Evolutionary conservation across 2,888 invertebrate genomes (phyloP).

Genomic region (Meloe dianella): DNA sequence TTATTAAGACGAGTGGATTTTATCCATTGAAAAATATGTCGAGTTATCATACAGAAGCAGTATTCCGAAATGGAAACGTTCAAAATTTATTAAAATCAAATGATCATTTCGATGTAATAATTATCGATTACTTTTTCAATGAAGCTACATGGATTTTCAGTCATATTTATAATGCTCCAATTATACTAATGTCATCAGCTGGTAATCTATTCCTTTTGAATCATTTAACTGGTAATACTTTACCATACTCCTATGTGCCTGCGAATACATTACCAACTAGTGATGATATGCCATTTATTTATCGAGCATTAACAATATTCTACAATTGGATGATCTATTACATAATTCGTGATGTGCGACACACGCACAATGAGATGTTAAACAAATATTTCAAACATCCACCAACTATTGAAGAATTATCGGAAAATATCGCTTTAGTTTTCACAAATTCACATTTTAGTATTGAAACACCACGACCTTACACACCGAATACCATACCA

Average conservation of each 20-base stretch:
- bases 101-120: slow-evolving; percentile 43
- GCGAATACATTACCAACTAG: slow-evolving; percentile 40
- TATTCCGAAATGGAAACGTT: slow-evolving; percentile 26
- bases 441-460: slow-evolving; percentile 47
- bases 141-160: slow-evolving; percentile 51
- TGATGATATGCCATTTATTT: slow-evolving; percentile 51
- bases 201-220: slow-evolving; percentile 43
- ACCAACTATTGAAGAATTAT: slow-evolving; percentile 40
- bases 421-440: slow-evolving; percentile 43
- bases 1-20: background rate
- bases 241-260: slow-evolving; percentile 52
- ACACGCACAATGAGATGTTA: slow-evolving; percentile 34
- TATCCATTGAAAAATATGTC: slow-evolving; percentile 22
- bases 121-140: slow-evolving; percentile 48
- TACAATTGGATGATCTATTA: slow-evolving; percentile 16
- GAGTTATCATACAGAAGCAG: slow-evolving; percentile 22
- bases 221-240: slow-evolving; percentile 48
- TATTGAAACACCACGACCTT: slow-evolving; percentile 46
- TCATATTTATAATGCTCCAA: slow-evolving; percentile 51
- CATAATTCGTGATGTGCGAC: slow-evolving; percentile 21
- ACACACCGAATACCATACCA: slow-evolving; percentile 49
- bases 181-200: slow-evolving; percentile 48
- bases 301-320: slow-evolving; percentile 48
- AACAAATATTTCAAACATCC: slow-evolving; percentile 43
- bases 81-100: slow-evolving; percentile 31